phyloP scores from a whole-genome alignment of 2,888 invertebrate genomes.

The Aporophyla lueneburgensis region DNA sequence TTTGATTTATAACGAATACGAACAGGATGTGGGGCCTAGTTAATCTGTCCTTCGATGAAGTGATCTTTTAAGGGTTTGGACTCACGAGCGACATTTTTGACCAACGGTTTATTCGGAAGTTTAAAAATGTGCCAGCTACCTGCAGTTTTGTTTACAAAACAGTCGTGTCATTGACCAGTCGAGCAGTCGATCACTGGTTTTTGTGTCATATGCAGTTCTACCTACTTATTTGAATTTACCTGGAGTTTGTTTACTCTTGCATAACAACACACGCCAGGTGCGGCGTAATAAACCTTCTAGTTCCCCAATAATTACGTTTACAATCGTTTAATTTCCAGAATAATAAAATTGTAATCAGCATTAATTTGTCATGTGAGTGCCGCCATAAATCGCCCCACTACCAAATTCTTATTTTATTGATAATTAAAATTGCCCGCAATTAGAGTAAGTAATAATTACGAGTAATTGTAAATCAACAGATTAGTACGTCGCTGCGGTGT shows the following conservation, averaged over 20 bases:
- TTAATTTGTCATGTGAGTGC: slow-evolving; percentile 75
- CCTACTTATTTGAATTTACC: slow-evolving; percentile 31
- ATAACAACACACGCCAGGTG: slow-evolving; percentile 17
- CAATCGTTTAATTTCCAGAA: slow-evolving; percentile 73
- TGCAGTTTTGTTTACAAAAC: slow-evolving; percentile 51
- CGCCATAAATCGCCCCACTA: slow-evolving; percentile 78
- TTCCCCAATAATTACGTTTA: slow-evolving; percentile 60
- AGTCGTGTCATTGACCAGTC: slow-evolving; percentile 48
- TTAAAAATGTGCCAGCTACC: slow-evolving; percentile 42
- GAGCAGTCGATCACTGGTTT: slow-evolving; percentile 34
- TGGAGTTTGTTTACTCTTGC: slow-evolving; percentile 38
- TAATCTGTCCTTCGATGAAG: slow-evolving; percentile 36
- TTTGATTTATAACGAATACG: slow-evolving; percentile 59
- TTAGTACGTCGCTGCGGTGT: slow-evolving; percentile 81
- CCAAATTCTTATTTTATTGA: slow-evolving; percentile 78
- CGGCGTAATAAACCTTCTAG: slow-evolving; percentile 36
- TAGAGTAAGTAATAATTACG: slow-evolving; percentile 86
- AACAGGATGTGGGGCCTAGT: slow-evolving; percentile 59
- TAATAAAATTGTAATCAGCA: slow-evolving; percentile 77
- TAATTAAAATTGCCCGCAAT: slow-evolving; percentile 89
- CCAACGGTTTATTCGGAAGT: slow-evolving; percentile 27
- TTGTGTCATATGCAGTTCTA: slow-evolving; percentile 34
- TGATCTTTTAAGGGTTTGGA: slow-evolving; percentile 26
- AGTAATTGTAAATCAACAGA: slow-evolving; percentile 88
- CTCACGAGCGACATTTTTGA: slow-evolving; percentile 21